Evolutionary conservation across 92 coral and sea anemone species (phyloP), one percentile per base, ranked within the genome.

Genomic region (Actinernus sp.): DNA sequence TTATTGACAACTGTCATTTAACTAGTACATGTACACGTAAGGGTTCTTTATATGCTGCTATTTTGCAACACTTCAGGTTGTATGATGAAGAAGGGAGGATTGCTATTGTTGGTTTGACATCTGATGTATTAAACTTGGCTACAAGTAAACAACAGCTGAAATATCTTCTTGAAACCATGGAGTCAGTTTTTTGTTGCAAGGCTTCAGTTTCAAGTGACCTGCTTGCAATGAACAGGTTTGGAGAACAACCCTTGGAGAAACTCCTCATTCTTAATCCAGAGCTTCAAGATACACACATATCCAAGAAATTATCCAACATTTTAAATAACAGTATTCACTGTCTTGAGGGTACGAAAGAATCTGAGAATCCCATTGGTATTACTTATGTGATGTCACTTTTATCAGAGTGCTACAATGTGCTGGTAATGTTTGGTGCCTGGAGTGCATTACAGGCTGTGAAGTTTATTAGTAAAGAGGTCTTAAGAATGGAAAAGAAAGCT

Each of bases 181-280:
- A 84, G 58, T 7, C 64, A 1, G 44, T 30, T 11, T 87, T 87
- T 68, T 68, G 65, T 2, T 80, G 88, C 25, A 51, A 46, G 49
- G 76, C 73, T 40, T 45, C 71, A 31, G 52, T 91, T 26, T 95
- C 99, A 24, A 72, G 71, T 62, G 97, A 92, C 45, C 56, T 87
- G 9, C 62, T 95, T 21, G 97, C 97, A 26, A 46, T 95, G 83
- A 92, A 91, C 64, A 65, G 62, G 14, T 95, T 40, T 68, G 90
- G 97, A 14, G 96, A 84, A 64, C 70, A 66, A 38, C 69, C 77
- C 7, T 41, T 44, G 13, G 95, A 79, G 26, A 68, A 77, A 33
- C 31, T 59, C 0, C 12, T 71, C n/a, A 49, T 21, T 27, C 89
- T 52, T 36, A 27, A 82, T 20, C 20, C 30, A n/a, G 21, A 31